These are phyloP conservation scores for Sceliomorpha sp. DNA, from an alignment of 2,888 invertebrate species.

Conservation along the genomic window DNA sequence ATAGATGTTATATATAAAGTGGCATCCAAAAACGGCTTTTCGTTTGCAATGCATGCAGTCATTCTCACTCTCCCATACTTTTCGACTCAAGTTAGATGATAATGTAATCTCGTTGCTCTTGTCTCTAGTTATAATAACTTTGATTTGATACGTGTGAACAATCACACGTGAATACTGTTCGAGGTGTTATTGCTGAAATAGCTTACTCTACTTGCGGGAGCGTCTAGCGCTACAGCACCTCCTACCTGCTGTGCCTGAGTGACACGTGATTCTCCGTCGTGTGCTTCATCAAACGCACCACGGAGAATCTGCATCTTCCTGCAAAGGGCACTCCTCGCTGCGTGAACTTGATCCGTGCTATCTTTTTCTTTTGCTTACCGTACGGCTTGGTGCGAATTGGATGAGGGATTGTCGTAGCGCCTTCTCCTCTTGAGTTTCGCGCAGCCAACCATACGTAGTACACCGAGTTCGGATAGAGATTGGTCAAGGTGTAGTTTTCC, in stretches of 20 bases:
- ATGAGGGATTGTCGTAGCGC: conserved; percentile 96
- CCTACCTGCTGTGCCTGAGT: conserved; percentile 76
- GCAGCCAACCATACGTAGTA: conserved; percentile 99
- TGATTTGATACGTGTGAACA: conserved; percentile 15
- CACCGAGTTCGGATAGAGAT: conserved; percentile 96
- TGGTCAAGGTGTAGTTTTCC: conserved; percentile 92
- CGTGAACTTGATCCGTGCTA: conserved; percentile 64
- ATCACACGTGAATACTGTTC: conserved; percentile 26
- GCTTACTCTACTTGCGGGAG: conserved; percentile 78
- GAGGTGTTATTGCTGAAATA: conserved; percentile 55
- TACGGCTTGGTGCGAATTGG: conserved; percentile 98
- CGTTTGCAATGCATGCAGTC: conserved; percentile 79
- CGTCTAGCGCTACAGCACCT: conserved; percentile 73
- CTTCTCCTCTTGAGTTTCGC: conserved; percentile 94
- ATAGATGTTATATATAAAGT: conserved; percentile 67
- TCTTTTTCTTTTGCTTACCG: conserved; percentile 87
- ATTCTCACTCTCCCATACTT: conserved; percentile 81
- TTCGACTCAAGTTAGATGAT: conserved; percentile 42
- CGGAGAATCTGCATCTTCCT: conserved; percentile 37
- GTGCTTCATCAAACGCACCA: conserved; percentile 19
- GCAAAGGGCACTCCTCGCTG: conserved; percentile 76
- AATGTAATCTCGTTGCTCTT: conserved; percentile 22
- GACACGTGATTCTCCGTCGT: conserved; percentile 53
- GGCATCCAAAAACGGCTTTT: conserved; percentile 79
- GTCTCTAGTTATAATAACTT: conserved; percentile 21